phyloP scores from a whole-genome alignment of 2,888 invertebrate genomes.

The Hypomecis punctinalis region DNA sequence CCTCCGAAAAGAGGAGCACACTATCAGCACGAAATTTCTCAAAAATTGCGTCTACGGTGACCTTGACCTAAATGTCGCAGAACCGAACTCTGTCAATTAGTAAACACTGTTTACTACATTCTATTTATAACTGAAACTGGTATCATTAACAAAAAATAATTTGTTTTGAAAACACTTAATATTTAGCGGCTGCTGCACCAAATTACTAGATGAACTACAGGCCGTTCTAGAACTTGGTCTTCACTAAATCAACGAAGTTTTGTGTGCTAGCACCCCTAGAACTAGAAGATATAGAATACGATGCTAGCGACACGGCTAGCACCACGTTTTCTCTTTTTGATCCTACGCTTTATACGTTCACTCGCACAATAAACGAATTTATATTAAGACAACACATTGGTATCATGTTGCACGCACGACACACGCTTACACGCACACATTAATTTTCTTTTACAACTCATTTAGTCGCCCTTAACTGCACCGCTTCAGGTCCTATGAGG shows the following conservation, averaged over 20 bases:
- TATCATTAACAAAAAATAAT: conserved; percentile 27
- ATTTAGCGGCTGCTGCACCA: conserved; percentile 12
- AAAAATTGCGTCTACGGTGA: conserved; percentile 59
- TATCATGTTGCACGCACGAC: conserved; percentile 46
- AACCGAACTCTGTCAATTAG: conserved; percentile 44
- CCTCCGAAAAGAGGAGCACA: conserved; percentile 7
- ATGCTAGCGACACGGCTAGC: conserved; percentile 32
- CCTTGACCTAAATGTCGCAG: conserved; percentile 80
- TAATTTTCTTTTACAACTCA: conserved; percentile 63
- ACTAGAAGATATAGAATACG: conserved; percentile 19
- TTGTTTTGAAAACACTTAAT: conserved; percentile 18
- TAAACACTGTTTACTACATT: conserved; percentile 51
- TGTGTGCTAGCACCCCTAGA: conserved; percentile 31
- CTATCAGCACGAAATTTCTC: conserved; percentile 31
- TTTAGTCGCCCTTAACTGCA: conserved; percentile 75
- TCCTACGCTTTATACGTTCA: conserved; percentile 39
- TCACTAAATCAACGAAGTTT: conserved; percentile 20
- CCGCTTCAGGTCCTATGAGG: conserved; percentile 70
- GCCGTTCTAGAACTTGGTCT: conserved; percentile 18
- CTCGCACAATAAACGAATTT: conserved; percentile 39
- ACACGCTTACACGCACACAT: conserved; percentile 61
- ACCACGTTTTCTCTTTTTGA: conserved; percentile 33
- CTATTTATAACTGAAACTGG: conserved; percentile 49
- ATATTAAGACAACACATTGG: conserved; percentile 34
- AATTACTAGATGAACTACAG: conserved; percentile 11